phyloP scores from a whole-genome alignment of 2,113 vertebrate genomes.

The Lates calcarifer region DNA sequence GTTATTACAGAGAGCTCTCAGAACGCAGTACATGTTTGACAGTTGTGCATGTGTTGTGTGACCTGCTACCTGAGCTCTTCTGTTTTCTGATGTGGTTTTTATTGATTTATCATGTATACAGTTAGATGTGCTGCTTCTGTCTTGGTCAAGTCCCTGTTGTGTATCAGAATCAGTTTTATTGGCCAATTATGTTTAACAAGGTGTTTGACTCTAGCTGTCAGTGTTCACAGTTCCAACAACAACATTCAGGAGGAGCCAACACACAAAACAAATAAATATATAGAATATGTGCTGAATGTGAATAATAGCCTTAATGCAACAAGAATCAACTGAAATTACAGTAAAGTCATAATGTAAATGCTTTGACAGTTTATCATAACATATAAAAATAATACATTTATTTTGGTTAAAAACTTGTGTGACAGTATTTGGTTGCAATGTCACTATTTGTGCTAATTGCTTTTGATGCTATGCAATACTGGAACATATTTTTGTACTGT shows the following conservation, averaged over 20 bases:
- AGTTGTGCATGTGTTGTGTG: not conserved
- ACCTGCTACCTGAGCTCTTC: not conserved
- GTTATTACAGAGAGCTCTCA: not conserved
- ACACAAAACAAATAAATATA: not conserved
- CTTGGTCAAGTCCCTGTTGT: not conserved
- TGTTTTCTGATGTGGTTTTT: not conserved
- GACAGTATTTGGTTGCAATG: too few species aligned
- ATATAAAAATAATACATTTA: not conserved
- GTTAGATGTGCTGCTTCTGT: not conserved
- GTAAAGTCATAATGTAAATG: not conserved
- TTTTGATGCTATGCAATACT: too few species aligned
- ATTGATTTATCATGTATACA: not conserved
- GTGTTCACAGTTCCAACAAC: not conserved
- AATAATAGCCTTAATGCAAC: not conserved
- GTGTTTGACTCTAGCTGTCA: not conserved
- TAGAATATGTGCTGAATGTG: not conserved
- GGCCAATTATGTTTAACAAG: not conserved
- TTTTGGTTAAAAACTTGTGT: too few species aligned
- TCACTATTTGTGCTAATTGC: too few species aligned
- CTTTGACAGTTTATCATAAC: not conserved
- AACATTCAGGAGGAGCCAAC: not conserved
- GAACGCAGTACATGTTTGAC: not conserved
- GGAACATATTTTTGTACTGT: too few species aligned
- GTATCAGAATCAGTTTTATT: not conserved
- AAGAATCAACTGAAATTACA: not conserved